Base-by-base conservation (phyloP, 1,140 invertebrate genomes). In the Caligus rogercresseyi region DNA sequence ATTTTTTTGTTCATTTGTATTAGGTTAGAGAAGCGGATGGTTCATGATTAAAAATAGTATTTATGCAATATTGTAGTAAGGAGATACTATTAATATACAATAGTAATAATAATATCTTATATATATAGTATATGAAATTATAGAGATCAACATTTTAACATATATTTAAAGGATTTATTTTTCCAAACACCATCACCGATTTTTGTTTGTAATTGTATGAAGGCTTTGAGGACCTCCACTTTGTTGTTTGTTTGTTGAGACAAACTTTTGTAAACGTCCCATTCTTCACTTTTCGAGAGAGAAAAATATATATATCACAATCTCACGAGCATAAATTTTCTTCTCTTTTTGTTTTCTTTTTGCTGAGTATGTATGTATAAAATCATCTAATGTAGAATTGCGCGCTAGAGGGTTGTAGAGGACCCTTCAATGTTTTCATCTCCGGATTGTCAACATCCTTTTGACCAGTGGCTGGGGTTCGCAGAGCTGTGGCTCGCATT, bases 401-500 rank as follows among this genome's bases (percentile, higher is more conserved):
- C 31, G 31, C 31, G 31, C 31, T 43, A 43, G n/a, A 43, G 7
- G 7, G 7, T 43, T 43, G 31, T 43, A 43, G n/a, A 11, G n/a
- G 7, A n/a, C 31, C n/a, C n/a, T 43, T 43, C 7, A 7, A 11
- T 43, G 31, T 43, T 43, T n/a, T 43, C 31, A 43, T 43, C 31
- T 43, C 25, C 61, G 23, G 15, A 63, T 25, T 20, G 52, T 24
- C 67, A 90, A 86, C 81, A 90, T 87, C 77, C 88, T 86, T 70
- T 84, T 79, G 65, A 92, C 74, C 80, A 89, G 85, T 57, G 87
- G 86, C 71, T 89, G 84, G 25, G 88, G 87, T 66, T 82, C 83
- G 71, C 89, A 93, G 61, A 82, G 78, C 73, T 82, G 82, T 52
- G 89, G 89, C 73, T 92, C 85, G 73, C 89, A 93, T 74, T 89